Conservation (phyloP, 2,113 vertebrate species). For the Chloebia gouldiae region DNA sequence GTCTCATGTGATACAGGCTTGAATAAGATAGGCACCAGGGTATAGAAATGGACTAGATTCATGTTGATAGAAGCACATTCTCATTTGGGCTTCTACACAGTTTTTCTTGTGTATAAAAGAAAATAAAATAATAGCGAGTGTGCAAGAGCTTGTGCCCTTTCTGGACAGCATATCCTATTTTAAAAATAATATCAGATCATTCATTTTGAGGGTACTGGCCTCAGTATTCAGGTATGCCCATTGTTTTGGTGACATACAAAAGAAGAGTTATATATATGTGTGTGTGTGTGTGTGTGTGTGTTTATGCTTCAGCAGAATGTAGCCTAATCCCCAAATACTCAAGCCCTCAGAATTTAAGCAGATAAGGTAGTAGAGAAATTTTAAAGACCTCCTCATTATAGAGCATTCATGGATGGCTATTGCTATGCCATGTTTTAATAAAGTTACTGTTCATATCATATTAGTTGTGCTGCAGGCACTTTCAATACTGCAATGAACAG, state of each 20-base stretch:
- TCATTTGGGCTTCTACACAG: neutral
- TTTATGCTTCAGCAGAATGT: neutral
- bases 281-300: accelerated
- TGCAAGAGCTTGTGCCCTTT: neutral
- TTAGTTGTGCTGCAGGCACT: neutral
- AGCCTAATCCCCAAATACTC: neutral
- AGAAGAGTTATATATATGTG: accelerated
- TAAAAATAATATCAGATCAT: neutral
- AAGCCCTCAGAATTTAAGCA: neutral
- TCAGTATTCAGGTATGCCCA: neutral
- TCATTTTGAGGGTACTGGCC: neutral
- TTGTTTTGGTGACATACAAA: neutral
- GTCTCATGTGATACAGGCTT: neutral
- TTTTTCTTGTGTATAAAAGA: neutral
- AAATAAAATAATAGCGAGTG: neutral
- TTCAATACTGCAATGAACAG: neutral
- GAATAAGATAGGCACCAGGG: neutral
- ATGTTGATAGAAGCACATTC: neutral
- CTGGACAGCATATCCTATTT: neutral
- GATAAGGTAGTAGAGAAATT: neutral
- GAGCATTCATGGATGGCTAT: neutral
- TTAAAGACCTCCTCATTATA: neutral
- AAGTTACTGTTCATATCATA: neutral
- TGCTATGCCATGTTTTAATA: neutral
- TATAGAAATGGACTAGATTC: neutral